These are phyloP conservation scores for Phyllopteryx taeniolatus DNA, from an alignment of 2,113 vertebrate genomes.

Conservation along the genomic window DNA sequence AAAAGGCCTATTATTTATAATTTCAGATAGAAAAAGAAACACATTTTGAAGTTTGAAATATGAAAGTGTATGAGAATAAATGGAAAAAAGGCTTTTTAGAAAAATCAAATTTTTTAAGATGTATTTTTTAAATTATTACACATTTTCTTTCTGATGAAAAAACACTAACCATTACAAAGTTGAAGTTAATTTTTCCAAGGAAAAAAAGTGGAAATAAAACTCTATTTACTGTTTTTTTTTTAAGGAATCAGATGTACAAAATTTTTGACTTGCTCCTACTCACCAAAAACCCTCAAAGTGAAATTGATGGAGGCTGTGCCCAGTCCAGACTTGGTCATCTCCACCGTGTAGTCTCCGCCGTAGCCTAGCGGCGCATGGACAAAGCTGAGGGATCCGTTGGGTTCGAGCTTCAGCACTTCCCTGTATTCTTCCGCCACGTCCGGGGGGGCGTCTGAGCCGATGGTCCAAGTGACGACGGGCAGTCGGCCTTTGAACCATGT, in stretches of 20 bases:
- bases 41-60: neutral
- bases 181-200: neutral
- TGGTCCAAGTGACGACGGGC: slow-evolving; percentile 53
- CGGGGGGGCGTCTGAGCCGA: slow-evolving; percentile 17
- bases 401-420: slow-evolving; percentile 35
- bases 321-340: slow-evolving; percentile 53
- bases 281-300: slow-evolving; percentile 65
- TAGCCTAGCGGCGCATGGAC: slow-evolving; percentile 31
- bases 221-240: neutral
- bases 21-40: too few species aligned
- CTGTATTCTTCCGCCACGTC: neutral
- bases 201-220: neutral
- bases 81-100: too few species aligned
- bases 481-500: slow-evolving; percentile 45
- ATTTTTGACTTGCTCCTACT: slow-evolving; percentile 26
- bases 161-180: neutral
- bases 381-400: slow-evolving; percentile 61
- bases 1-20: too few species aligned
- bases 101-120: too few species aligned
- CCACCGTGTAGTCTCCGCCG: slow-evolving; percentile 46
- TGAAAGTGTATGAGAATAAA: neutral
- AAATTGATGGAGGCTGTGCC: slow-evolving; percentile 22
- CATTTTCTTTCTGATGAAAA: neutral
- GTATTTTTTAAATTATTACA: too few species aligned
- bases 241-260: neutral